Base-by-base conservation (phyloP, 1,140 invertebrate genomes). In the Glomeris maerens region DNA sequence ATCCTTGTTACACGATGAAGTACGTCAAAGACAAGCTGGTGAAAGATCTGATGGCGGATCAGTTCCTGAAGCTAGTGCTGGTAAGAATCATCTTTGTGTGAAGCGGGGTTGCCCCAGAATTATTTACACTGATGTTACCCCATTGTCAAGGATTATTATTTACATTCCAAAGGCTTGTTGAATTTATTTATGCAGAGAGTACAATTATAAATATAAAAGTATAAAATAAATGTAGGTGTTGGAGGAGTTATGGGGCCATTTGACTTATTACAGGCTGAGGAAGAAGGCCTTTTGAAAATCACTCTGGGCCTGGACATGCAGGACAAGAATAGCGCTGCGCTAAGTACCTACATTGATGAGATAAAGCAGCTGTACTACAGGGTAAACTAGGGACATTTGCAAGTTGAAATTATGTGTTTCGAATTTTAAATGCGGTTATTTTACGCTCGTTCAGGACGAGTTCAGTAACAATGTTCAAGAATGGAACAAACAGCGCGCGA, bases 21-120 rank as follows among this genome's bases (percentile, higher is more conserved):
- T 99, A 96, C 65, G 59, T 98, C 4, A 88, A 86, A 61, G 84
- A 90, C 60, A 99, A 98, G 65, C 93, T 93, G 0, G 86, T 98
- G 0, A 73, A 80, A 7, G 87, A 95, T 64, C 69, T 99, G 5
- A 76, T 78, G 3, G 82, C 81, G 1, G 94, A 98, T 57, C 85
- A 95, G 62, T 98, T 84, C 67, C 69, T 98, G 1, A 83, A 86
- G 60, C 63, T 94, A 21, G 61, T 72, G 0, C 80, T 88, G 57
- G 55, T 58, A 17, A 38, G 50, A 47, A 17, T 36, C 14, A 47
- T 13, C n/a, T 47, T 50, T 49, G 13, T 52, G 10, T 46, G 10
- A 49, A 5, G 42, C 26, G 31, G 31, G 10, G 31, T 36, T 36
- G n/a, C n/a, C n/a, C n/a, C 38, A 20, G 40, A 3, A 41, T 21